phyloP scores from a whole-genome alignment of 2,888 invertebrate species.

The Hydropsyche betteni region DNA sequence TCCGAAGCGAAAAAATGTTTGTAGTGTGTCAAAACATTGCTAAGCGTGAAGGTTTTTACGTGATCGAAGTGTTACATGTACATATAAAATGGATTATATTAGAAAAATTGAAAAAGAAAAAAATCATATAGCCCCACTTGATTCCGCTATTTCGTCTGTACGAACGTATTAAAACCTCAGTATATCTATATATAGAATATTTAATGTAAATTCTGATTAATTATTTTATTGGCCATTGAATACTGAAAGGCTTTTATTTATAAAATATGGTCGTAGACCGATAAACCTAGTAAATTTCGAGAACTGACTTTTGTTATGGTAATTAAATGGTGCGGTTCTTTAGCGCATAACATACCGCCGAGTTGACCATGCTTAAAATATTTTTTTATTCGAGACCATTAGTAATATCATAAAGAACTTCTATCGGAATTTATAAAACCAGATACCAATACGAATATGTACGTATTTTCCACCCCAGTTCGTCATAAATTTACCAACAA shows the following conservation, averaged over 20 bases:
- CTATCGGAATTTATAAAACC: conserved; percentile 18
- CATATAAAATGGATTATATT: conserved; percentile 19
- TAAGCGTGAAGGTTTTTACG: conserved; percentile 26
- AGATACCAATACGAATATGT: no score
- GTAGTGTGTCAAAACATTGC: conserved; percentile 29
- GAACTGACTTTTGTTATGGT: conserved; percentile 27
- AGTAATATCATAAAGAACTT: conserved; percentile 37
- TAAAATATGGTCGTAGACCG: neutral
- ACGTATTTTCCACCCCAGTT: no score
- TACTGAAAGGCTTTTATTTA: neutral
- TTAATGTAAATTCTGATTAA: neutral
- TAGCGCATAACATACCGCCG: neutral
- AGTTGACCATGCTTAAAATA: conserved; percentile 1
- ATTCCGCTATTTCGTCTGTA: neutral
- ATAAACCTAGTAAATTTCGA: conserved; percentile 12
- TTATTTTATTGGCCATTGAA: conserved; percentile 9
- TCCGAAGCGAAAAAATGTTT: conserved; percentile 30
- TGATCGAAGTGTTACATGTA: conserved; percentile 18
- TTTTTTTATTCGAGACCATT: conserved; percentile 20
- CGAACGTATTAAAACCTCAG: neutral
- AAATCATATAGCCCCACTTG: neutral
- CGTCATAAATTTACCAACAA: no score
- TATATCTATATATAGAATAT: neutral
- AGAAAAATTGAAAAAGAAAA: conserved; percentile 1
- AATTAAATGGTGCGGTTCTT: conserved; percentile 26